Evolutionary conservation across 2,113 vertebrate genomes (phyloP).

Genomic region (Symphodus melops): DNA sequence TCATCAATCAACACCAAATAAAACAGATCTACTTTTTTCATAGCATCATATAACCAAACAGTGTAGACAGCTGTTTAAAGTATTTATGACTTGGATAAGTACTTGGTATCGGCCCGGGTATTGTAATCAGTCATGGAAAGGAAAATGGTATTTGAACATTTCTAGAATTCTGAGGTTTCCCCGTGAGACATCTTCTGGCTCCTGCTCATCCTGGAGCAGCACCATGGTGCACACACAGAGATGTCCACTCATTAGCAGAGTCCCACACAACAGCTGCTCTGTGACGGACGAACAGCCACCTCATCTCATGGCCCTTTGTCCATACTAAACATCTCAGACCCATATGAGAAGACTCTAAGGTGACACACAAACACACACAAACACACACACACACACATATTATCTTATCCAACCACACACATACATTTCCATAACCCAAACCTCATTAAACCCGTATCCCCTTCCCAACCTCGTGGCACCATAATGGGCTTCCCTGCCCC

Average conservation of each 20-base stretch:
- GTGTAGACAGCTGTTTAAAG: not conserved
- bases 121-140: not conserved
- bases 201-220: slow-evolving; percentile 58
- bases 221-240: slow-evolving; percentile 72
- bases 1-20: not conserved
- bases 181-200: slow-evolving; percentile 62
- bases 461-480: slow-evolving; percentile 54
- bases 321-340: slow-evolving; percentile 66
- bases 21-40: not conserved
- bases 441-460: slow-evolving; percentile 72
- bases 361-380: slow-evolving; percentile 34
- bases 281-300: slow-evolving; percentile 73
- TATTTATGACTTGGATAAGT: not conserved
- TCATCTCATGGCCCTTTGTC: slow-evolving; percentile 72
- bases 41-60: not conserved
- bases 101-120: not conserved
- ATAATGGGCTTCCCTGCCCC: slow-evolving; percentile 60
- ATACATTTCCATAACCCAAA: slow-evolving; percentile 69
- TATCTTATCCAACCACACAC: slow-evolving; percentile 42
- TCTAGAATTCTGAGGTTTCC: slow-evolving; percentile 31
- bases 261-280: slow-evolving; percentile 83
- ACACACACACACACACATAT: slow-evolving; percentile 24
- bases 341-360: slow-evolving; percentile 54
- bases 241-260: slow-evolving; percentile 79
- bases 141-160: not conserved